Conservation (phyloP, 1,140 invertebrate species). For the Drosophila bocqueti region DNA sequence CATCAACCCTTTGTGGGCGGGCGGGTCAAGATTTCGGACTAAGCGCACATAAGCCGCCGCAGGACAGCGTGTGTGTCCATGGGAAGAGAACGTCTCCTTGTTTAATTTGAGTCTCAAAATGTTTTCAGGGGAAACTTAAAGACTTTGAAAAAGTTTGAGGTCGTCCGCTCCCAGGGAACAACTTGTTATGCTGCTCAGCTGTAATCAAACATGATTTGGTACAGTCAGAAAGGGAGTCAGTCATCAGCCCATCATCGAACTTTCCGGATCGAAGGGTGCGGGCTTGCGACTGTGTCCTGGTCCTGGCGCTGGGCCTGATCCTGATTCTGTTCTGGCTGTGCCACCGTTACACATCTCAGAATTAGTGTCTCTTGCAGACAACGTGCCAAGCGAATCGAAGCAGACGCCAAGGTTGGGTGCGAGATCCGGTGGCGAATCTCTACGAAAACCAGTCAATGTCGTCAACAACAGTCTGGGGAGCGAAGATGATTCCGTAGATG, state of each 20-base stretch:
- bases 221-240: slow-evolving; percentile 43
- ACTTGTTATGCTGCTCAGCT: slow-evolving; percentile 80
- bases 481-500: slow-evolving; percentile 19
- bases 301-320: slow-evolving; percentile 21
- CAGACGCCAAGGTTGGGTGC: slow-evolving; percentile 33
- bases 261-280: slow-evolving; percentile 17
- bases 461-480: slow-evolving; percentile 53
- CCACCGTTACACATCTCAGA: slow-evolving; percentile 72
- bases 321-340: slow-evolving; percentile 26
- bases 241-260: slow-evolving; percentile 47
- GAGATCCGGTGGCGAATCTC: slow-evolving; percentile 38
- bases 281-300: background rate
- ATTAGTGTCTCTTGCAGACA: slow-evolving; percentile 77
- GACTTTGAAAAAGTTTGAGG: slow-evolving; percentile 44
- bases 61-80: slow-evolving; percentile 64
- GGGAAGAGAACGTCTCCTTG: slow-evolving; percentile 49
- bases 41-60: slow-evolving; percentile 80
- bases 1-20: slow-evolving; percentile 55
- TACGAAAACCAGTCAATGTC: slow-evolving; percentile 71
- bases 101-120: slow-evolving; percentile 72
- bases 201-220: slow-evolving; percentile 81
- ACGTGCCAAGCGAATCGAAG: slow-evolving; percentile 78
- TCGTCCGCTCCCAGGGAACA: slow-evolving; percentile 35
- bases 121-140: slow-evolving; percentile 55
- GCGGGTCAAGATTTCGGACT: slow-evolving; percentile 76